Conservation (phyloP, 2,113 vertebrate genomes). For the Eleginops maclovinus region DNA sequence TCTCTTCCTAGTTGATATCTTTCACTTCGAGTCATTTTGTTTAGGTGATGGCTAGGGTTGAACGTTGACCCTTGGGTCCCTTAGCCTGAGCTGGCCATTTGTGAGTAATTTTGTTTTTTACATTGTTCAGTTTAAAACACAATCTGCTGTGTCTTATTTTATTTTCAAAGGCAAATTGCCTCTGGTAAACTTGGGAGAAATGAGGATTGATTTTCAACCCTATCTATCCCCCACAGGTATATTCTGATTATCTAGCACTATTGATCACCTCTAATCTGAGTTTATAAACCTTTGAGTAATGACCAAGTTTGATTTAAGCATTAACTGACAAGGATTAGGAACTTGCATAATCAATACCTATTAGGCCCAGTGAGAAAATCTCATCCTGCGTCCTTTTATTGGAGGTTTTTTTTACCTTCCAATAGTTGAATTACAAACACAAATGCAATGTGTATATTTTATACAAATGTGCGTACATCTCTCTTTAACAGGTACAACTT, state of each 20-base stretch:
- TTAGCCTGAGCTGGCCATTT: too few relatives aligned
- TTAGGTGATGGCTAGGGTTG: too few relatives aligned
- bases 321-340: conserved; percentile 15
- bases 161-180: neutral
- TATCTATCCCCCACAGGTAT: neutral
- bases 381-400: neutral
- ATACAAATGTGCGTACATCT: conserved; percentile 75
- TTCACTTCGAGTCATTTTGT: too few relatives aligned
- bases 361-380: conserved; percentile 1
- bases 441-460: conserved; percentile 44
- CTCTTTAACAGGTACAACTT: conserved; percentile 78
- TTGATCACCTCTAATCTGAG: neutral
- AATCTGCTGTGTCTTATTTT: neutral
- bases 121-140: neutral
- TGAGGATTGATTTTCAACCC: conserved; percentile 3
- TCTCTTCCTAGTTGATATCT: too few relatives aligned
- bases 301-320: conserved; percentile 5
- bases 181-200: neutral
- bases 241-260: neutral
- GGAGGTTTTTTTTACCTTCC: neutral
- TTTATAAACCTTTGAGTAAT: conserved; percentile 24
- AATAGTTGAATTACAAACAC: conserved; percentile 29
- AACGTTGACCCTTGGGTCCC: too few relatives aligned
- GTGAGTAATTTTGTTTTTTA: neutral
- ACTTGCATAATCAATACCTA: conserved; percentile 11